These are phyloP conservation scores for Pediacus dermestoides DNA, from an alignment of 2,888 invertebrate genomes.

Conservation along the genomic window DNA sequence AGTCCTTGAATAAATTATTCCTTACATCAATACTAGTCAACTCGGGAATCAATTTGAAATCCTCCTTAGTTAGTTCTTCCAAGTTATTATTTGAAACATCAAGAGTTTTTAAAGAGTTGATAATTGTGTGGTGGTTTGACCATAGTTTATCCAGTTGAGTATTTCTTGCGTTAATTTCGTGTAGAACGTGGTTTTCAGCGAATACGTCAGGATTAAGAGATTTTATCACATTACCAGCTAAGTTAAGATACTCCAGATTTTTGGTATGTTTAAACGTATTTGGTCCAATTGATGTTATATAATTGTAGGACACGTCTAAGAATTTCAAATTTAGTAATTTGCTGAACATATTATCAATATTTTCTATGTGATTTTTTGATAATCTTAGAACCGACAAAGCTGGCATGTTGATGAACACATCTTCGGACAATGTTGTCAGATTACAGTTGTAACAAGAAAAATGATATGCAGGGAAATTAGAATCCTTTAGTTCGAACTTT, in stretches of 20 bases:
- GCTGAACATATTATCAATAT: slow-evolving; percentile 57
- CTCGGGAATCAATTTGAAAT: slow-evolving; percentile 58
- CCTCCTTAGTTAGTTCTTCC: slow-evolving; percentile 55
- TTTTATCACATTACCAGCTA: slow-evolving; percentile 67
- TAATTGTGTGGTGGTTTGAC: slow-evolving; percentile 44
- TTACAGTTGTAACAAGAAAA: slow-evolving; percentile 75
- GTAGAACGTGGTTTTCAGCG: slow-evolving; percentile 58
- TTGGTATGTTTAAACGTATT: slow-evolving; percentile 65
- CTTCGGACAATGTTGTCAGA: slow-evolving; percentile 57
- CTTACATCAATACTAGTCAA: no score
- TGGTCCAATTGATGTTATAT: slow-evolving; percentile 58
- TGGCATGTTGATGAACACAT: slow-evolving; percentile 70
- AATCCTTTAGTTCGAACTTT: no score
- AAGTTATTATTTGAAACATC: slow-evolving; percentile 59
- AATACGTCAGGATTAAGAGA: slow-evolving; percentile 66
- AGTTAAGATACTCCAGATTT: slow-evolving; percentile 62
- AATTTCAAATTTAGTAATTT: slow-evolving; percentile 59
- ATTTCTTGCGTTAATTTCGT: slow-evolving; percentile 67
- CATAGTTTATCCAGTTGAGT: slow-evolving; percentile 66
- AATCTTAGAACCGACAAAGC: slow-evolving; percentile 59
- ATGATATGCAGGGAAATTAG: slow-evolving; percentile 26
- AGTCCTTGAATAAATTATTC: no score
- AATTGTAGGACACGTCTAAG: slow-evolving; percentile 70
- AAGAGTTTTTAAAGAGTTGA: slow-evolving; percentile 48
- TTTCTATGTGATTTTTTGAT: slow-evolving; percentile 59